phyloP scores from a whole-genome alignment of 35 echinoderm and acorn worm species.

The Apostichopus japonicus region DNA sequence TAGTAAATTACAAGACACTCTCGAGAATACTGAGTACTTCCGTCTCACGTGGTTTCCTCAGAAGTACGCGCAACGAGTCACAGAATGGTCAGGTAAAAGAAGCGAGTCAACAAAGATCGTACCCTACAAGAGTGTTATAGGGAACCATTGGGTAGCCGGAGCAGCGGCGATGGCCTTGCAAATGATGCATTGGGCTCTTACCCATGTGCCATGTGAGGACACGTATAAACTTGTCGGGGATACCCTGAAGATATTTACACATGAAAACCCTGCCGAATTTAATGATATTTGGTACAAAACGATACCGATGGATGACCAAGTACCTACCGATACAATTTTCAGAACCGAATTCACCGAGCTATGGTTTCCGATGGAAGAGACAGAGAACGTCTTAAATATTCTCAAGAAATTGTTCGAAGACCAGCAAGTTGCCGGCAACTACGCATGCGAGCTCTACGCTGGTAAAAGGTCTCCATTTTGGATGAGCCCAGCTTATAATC shows the following conservation, averaged over 20 bases:
- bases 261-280: not conserved
- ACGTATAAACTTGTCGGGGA: constrained; percentile 32
- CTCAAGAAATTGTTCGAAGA: constrained; percentile 10
- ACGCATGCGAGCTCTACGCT: constrained; percentile 8
- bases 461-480: constrained; percentile 48
- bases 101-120: not conserved
- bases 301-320: constrained; percentile 37
- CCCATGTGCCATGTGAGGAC: not conserved
- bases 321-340: constrained; percentile 24
- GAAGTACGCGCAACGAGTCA: constrained; percentile 41
- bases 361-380: constrained; percentile 55
- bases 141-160: not conserved
- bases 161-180: not conserved
- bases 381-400: constrained; percentile 44
- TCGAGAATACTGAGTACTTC: constrained; percentile 11
- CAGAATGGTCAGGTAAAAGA: constrained; percentile 35
- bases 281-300: constrained; percentile 48
- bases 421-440: constrained; percentile 49
- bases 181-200: not conserved
- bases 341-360: constrained; percentile 46
- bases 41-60: constrained; percentile 27
- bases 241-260: constrained; percentile 9
- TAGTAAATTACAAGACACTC: constrained; percentile 13
- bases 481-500: constrained; percentile 39
- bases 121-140: not conserved